Base-by-base conservation (phyloP, 2,888 invertebrate species). In the Clanis bilineata region DNA sequence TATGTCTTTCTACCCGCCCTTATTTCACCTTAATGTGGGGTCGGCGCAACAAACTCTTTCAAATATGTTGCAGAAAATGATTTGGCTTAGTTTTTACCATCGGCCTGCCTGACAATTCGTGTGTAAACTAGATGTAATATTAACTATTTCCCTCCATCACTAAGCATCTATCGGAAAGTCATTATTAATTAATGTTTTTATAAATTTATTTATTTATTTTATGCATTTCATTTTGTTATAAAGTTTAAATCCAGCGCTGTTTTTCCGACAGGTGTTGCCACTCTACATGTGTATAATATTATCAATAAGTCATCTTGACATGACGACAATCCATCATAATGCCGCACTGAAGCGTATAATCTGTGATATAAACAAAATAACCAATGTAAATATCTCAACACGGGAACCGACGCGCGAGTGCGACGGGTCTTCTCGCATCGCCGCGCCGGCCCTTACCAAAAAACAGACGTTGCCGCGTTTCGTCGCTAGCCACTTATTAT, bases 401-500 rank as follows among this genome's bases (percentile, higher is more conserved):
- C 15, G 54, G 39, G 41, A 54, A 36, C 43, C 28, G 25, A 58
- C 10, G 51, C 56, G 39, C n/a, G n/a, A n/a, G n/a, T n/a, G n/a
- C 28, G 25, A 58, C 10, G 51, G 39, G 39, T 39, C 56, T 39
- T 23, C 39, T 41, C 39, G 22, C 25, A 56, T 39, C 39, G 56
- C 9, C 56, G 56, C 39, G 56, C 9, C 56, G 56, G 10, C 22
- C 56, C 39, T 39, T 23, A 41, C 56, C 23, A 38, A 23, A 56
- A 56, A 38, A 56, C 56, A 39, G 39, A 56, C 22, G 38, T 23
- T 39, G 77, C 70, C 78, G 79, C 83, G 83, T 80, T 86, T 88
- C 81, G 83, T 85, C 85, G 85, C 90, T 90, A 90, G 86, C 79
- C 82, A 83, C 87, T 90, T 91, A 90, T 90, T 92, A 91, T 92